phyloP scores from a whole-genome alignment of 2,113 vertebrate genomes.

The Ammodytes marinus region DNA sequence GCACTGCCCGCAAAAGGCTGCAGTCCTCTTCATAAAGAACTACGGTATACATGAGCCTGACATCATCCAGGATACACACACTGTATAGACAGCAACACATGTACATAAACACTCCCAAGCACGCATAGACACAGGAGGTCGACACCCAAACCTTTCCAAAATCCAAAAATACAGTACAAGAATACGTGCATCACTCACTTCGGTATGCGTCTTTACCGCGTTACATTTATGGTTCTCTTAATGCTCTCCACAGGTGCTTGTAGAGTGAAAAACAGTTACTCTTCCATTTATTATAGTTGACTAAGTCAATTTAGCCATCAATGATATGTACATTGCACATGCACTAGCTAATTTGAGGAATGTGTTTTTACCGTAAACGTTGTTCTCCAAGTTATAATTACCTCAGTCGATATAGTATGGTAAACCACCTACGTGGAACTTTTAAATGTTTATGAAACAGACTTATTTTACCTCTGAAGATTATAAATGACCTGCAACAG shows the following conservation, averaged over 20 bases:
- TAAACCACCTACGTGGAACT: background rate
- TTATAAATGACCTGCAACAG: no score
- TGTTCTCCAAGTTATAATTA: background rate
- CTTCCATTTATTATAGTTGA: background rate
- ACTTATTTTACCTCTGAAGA: no score
- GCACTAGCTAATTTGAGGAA: background rate
- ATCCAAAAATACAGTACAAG: background rate
- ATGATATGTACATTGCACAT: background rate
- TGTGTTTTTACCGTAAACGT: background rate
- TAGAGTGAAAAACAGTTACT: background rate
- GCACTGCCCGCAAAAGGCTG: slow-evolving; percentile 37
- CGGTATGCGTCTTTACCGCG: background rate
- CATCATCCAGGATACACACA: slow-evolving; percentile 22
- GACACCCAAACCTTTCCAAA: background rate
- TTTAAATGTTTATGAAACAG: no score
- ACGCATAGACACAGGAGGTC: slow-evolving; percentile 8
- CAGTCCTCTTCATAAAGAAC: slow-evolving; percentile 32
- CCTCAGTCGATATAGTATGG: background rate
- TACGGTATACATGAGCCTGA: background rate
- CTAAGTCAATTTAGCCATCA: background rate
- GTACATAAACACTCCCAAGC: background rate
- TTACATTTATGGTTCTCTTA: background rate
- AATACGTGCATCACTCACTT: background rate
- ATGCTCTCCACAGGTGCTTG: background rate
- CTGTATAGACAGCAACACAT: background rate